Percentiles rank a stretch among this genome's conserved stretches.
Evolutionary conservation across 2,797 vertebrate genomes (phyloP).

Genomic region (Muscicapa striata): DNA sequence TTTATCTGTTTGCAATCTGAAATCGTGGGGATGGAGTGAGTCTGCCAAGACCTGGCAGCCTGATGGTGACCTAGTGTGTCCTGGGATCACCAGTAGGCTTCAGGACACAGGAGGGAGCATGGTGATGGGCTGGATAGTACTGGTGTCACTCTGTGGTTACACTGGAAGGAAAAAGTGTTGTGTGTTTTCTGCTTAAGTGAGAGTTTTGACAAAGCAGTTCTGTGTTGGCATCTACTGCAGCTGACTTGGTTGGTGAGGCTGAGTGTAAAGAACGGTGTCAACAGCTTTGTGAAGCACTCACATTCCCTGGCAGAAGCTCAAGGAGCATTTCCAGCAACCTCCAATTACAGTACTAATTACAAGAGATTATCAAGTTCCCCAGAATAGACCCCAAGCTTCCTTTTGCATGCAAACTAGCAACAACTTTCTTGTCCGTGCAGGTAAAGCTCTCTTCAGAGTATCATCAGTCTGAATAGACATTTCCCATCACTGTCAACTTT

Average conservation of each 20-base stretch:
- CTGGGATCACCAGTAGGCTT: accelerated
- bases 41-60: background rate
- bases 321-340: slow-evolving; percentile 33
- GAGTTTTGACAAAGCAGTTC: background rate
- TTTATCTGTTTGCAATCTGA: background rate
- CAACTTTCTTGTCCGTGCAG: background rate
- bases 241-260: background rate
- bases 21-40: background rate
- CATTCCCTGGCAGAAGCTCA: slow-evolving; percentile 40
- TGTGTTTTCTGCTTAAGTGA: background rate
- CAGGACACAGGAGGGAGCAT: accelerated
- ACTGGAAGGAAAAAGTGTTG: background rate
- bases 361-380: slow-evolving; percentile 12
- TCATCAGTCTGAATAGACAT: background rate
- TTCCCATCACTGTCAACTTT: background rate
- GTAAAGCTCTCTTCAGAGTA: background rate
- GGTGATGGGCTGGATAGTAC: background rate
- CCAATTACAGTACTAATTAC: slow-evolving; percentile 50
- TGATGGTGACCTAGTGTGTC: background rate
- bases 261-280: background rate
- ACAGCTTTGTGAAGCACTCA: slow-evolving; percentile 12
- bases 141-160: background rate
- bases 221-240: background rate
- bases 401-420: slow-evolving; percentile 5
- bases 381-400: slow-evolving; percentile 4